These are phyloP conservation scores for Drosophila atroscutellata DNA, from an alignment of 2,888 invertebrate genomes.

Conservation along the genomic window DNA sequence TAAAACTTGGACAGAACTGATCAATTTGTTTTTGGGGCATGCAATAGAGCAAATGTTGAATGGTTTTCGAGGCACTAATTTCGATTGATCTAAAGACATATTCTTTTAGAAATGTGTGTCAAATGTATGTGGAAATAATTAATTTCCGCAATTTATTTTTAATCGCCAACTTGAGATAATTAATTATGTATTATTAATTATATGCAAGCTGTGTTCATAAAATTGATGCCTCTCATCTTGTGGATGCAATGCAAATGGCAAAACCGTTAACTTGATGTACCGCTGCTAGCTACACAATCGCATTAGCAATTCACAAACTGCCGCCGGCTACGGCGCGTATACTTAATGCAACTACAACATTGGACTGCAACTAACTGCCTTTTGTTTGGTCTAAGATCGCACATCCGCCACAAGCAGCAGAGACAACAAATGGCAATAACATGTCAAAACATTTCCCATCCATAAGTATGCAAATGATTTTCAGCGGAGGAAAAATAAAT, in stretches of 20 bases:
- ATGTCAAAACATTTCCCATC: constrained; percentile 73
- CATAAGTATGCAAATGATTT: constrained; percentile 72
- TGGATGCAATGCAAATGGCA: constrained; percentile 22
- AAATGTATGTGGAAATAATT: background rate
- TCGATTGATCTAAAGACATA: background rate
- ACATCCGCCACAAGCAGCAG: constrained; percentile 47
- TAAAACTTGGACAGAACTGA: background rate
- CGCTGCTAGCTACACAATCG: background rate
- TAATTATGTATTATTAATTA: constrained; percentile 40
- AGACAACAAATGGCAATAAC: constrained; percentile 28
- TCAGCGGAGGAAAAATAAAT: constrained; percentile 54
- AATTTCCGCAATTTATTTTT: constrained; percentile 21
- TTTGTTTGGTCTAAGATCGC: constrained; percentile 35
- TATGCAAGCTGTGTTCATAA: constrained; percentile 24
- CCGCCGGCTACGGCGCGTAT: constrained; percentile 51
- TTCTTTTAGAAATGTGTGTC: background rate
- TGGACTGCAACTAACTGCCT: constrained; percentile 25
- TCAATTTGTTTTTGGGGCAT: background rate
- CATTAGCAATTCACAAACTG: constrained; percentile 42
- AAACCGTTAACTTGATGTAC: constrained; percentile 15
- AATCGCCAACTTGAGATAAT: constrained; percentile 20
- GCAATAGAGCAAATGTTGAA: background rate
- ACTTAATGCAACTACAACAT: constrained; percentile 52
- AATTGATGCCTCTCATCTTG: constrained; percentile 28
- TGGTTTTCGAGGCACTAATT: background rate